Base-by-base conservation (phyloP, 2,113 vertebrate genomes). In the Eclectus roratus region DNA sequence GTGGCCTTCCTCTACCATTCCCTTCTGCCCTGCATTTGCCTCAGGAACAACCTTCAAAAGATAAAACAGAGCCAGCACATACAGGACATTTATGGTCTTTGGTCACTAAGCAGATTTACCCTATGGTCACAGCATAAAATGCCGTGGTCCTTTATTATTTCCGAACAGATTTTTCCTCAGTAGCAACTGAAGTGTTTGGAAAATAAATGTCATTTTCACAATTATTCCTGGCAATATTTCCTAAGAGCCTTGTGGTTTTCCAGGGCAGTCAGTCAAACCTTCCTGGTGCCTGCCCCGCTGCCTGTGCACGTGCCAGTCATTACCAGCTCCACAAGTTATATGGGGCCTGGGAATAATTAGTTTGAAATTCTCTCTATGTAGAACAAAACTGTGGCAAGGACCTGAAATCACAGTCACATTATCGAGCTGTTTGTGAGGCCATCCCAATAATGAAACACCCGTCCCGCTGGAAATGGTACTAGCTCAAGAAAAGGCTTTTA, bases 401-500 rank as follows among this genome's bases (percentile, higher is more conserved):
- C 52, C 35, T 85, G 71, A 80, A 69, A 85, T 84, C 85, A 82
- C 39, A 91, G 47, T 20, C 50, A 55, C 44, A 79, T 96, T 91
- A 95, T 27, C 46, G 12, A 89, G 47, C 60, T 61, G 84, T 87
- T 89, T 88, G 58, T 76, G 80, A 76, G 56, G 71, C 31, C 15
- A 6, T 92, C 65, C 39, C 66, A 55, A 17, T 88, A 93, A 93
- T 72, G 72, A 95, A 95, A 76, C 60, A 56, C 33, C n/a, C 1
- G 1, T 79, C 74, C 70, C 80, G 33, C 47, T 79, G 73, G 88
- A 70, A 91, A 76, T 35, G 18, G 71, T 80, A 93, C 50, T 85
- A 82, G 80, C 91, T 94, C 92, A 91, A 96, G 88, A n/a, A 29
- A 90, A 96, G 69, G 85, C 74, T 95, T 97, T 91, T 96, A 97